A percentile compares a stretch with the other conserved stretches of the same genome.
phyloP scores from a whole-genome alignment of 2,797 vertebrate species.

The Gymnothorax javanicus region DNA sequence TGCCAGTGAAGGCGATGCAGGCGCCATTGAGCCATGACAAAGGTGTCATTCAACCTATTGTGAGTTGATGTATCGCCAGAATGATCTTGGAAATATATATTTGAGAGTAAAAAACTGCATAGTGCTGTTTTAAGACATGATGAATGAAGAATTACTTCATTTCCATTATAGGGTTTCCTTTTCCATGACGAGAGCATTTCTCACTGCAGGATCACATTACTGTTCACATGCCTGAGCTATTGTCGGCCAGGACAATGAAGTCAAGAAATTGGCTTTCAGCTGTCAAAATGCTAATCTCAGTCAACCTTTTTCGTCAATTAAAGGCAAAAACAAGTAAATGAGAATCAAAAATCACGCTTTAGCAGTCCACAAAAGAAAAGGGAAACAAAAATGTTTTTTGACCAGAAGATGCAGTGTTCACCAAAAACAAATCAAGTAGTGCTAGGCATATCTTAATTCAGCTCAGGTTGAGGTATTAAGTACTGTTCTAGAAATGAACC shows the following conservation, averaged over 20 bases:
- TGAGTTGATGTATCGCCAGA: no score
- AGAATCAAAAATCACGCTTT: not conserved
- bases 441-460: no score
- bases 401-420: not conserved
- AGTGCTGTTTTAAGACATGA: no score
- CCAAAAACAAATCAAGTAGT: not conserved
- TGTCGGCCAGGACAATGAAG: not conserved
- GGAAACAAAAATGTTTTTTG: not conserved
- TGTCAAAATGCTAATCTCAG: not conserved
- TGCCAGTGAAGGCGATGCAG: no score
- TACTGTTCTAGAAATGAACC: not conserved
- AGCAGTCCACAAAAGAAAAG: not conserved
- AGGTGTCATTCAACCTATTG: no score
- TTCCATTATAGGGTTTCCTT: not conserved
- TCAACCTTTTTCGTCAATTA: not conserved
- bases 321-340: not conserved
- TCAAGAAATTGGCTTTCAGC: not conserved
- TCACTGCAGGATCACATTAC: not conserved
- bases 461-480: no score
- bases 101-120: no score
- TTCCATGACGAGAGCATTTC: not conserved
- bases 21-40: no score
- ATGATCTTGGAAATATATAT: no score
- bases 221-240: not conserved
- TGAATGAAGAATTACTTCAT: not conserved